Conservation (phyloP, 2,797 vertebrate species). For the Poeciliopsis presidionis region DNA sequence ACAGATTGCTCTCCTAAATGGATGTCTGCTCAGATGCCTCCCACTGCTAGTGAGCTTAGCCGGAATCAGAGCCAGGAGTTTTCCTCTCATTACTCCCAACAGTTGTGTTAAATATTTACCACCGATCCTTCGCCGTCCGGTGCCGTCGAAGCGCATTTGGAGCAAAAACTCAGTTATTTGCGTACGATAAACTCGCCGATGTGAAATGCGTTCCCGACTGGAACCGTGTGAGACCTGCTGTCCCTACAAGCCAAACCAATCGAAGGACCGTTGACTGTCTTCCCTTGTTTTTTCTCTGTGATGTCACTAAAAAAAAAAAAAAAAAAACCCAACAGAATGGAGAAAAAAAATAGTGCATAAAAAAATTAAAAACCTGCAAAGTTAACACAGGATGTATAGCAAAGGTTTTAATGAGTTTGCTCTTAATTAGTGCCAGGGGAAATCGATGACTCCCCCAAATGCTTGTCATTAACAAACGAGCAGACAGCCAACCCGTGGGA, state of each 20-base stretch:
- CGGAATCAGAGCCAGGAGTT: slow-evolving; percentile 46
- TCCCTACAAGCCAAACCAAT: neutral
- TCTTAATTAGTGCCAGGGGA: slow-evolving; percentile 81
- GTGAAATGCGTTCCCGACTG: neutral
- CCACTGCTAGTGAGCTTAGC: slow-evolving; percentile 51
- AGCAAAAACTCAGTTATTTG: slow-evolving; percentile 41
- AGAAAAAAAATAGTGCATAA: slow-evolving; percentile 17
- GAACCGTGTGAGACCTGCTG: no score
- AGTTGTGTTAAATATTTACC: slow-evolving; percentile 54
- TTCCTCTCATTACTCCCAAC: slow-evolving; percentile 44
- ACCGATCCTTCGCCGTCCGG: slow-evolving; percentile 4
- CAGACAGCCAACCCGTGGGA: slow-evolving; percentile 65
- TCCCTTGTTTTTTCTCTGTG: neutral
- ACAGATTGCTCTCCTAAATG: slow-evolving; percentile 70
- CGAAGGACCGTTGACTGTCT: neutral
- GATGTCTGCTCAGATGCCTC: slow-evolving; percentile 61
- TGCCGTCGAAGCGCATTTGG: slow-evolving; percentile 21
- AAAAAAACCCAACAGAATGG: slow-evolving; percentile 48
- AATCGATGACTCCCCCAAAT: slow-evolving; percentile 77
- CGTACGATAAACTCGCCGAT: neutral
- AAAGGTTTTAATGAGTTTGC: slow-evolving; percentile 77
- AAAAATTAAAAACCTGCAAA: slow-evolving; percentile 31
- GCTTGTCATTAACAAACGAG: slow-evolving; percentile 80
- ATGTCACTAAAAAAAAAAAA: slow-evolving; percentile 7
- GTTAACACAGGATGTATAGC: slow-evolving; percentile 69